Conservation (phyloP, 64 coral and sea anemone species). For the Orbicella faveolata region DNA sequence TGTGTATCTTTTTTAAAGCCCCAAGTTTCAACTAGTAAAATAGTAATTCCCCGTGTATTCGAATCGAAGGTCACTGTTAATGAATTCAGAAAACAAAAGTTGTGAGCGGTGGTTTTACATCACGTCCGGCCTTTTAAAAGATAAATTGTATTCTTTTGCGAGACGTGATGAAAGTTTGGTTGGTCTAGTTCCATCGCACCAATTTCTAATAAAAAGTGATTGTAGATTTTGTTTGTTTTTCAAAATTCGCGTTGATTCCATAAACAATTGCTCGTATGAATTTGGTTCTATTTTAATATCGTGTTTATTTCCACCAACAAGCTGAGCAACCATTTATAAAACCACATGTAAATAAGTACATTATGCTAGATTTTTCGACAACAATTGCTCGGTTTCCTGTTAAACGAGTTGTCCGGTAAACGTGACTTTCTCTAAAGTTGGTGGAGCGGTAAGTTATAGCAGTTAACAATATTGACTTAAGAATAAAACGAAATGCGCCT, state of each 20-base stretch:
- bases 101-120: background rate
- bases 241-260: background rate
- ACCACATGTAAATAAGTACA: background rate
- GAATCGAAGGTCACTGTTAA: slow-evolving; percentile 23
- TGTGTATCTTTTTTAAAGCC: background rate
- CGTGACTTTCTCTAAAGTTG: background rate
- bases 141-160: background rate
- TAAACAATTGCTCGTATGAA: slow-evolving; percentile 23
- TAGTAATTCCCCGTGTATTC: background rate
- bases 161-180: background rate
- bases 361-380: background rate
- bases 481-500: background rate
- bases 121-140: background rate
- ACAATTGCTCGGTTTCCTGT: background rate
- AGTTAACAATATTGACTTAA: slow-evolving; percentile 2
- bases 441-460: background rate
- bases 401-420: background rate
- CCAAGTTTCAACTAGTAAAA: background rate
- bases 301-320: background rate
- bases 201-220: background rate
- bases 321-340: background rate
- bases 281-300: background rate
- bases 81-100: slow-evolving; percentile 17
- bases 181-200: background rate
- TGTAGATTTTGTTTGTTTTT: slow-evolving; percentile 19